Conservation (phyloP, 1,140 invertebrate genomes). For the Heliconius himera region DNA sequence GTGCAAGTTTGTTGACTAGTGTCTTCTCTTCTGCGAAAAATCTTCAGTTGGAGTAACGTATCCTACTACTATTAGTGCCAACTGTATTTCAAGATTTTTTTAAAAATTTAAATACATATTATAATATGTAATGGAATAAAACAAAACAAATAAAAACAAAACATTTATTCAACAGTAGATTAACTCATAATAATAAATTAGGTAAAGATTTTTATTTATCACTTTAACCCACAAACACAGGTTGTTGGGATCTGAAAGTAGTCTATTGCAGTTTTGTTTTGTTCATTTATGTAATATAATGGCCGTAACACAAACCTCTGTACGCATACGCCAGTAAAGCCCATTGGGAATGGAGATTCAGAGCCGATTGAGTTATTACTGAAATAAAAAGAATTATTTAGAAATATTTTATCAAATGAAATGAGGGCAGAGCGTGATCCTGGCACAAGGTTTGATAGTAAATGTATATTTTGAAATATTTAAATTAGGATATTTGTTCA, state of each 20-base stretch:
- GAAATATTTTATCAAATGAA: neutral
- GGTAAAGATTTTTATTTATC: neutral
- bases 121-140: neutral
- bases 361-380: neutral
- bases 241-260: constrained; percentile 1
- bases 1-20: no score
- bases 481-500: no score
- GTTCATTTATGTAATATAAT: constrained; percentile 13
- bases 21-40: no score
- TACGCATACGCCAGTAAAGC: neutral
- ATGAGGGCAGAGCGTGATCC: neutral
- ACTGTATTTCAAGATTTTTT: no score
- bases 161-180: neutral
- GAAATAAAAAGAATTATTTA: neutral
- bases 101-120: no score
- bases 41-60: no score
- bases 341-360: neutral
- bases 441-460: no score
- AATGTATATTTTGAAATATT: no score
- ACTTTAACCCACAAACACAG: neutral
- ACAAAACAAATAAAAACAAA: neutral
- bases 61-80: no score
- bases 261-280: neutral
- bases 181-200: neutral
- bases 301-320: neutral